Conservation (phyloP, 1,140 invertebrate genomes). For the Chironomus tepperi region DNA sequence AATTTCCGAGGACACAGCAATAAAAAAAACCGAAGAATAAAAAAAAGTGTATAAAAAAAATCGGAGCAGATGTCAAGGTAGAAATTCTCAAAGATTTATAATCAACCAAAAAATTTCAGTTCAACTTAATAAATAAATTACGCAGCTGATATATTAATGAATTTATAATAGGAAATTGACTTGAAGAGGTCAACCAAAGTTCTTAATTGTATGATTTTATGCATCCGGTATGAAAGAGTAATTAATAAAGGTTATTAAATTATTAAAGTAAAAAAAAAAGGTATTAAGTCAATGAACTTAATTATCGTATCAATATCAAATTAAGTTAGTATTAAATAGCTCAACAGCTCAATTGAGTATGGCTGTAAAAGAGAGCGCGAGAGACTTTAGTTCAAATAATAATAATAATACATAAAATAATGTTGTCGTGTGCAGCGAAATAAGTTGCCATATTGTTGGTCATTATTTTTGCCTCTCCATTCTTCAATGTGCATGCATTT, state of each 20-base stretch:
- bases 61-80: constrained; percentile 3
- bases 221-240: not conserved
- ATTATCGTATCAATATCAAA: not conserved
- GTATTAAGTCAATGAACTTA: not conserved
- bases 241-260: not conserved
- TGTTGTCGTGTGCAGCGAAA: not conserved
- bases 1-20: too few species aligned
- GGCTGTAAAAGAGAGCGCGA: too few species aligned
- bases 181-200: not conserved
- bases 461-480: not conserved
- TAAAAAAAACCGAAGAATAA: too few species aligned
- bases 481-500: not conserved
- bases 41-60: too few species aligned
- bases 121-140: not conserved
- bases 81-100: not conserved
- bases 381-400: not conserved
- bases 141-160: constrained; percentile 6
- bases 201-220: not conserved
- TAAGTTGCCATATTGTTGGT: constrained; percentile 12
- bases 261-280: not conserved
- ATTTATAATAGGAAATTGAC: not conserved
- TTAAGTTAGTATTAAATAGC: not conserved
- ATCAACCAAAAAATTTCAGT: not conserved
- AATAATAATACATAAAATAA: not conserved
- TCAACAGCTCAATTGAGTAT: not conserved